Percentiles rank a stretch among this genome's conserved stretches.
phyloP scores from a whole-genome alignment of 2,797 vertebrate species.

The Myotis daubentonii region DNA sequence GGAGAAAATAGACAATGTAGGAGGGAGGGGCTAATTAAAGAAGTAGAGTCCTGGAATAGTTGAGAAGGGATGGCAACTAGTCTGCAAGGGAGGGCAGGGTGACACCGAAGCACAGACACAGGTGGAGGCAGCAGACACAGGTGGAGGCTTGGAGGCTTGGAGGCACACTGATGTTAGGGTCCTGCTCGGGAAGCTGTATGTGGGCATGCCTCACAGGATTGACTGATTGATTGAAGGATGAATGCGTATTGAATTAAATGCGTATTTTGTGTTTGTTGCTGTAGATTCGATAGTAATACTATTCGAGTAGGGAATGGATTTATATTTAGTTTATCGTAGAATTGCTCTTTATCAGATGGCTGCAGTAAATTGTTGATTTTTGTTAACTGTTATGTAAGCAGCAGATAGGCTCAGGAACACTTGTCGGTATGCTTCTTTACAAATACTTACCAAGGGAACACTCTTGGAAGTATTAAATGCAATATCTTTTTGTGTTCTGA shows the following conservation, averaged over 20 bases:
- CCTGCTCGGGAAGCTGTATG: not conserved
- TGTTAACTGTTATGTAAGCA: not conserved
- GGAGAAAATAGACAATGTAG: slow-evolving; percentile 61
- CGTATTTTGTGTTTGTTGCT: not conserved
- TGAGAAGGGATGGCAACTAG: not conserved
- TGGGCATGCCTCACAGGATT: not conserved
- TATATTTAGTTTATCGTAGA: not conserved
- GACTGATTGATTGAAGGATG: not conserved
- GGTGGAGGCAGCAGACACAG: not conserved
- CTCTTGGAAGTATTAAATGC: not conserved
- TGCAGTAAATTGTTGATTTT: not conserved
- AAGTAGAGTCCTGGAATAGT: not conserved
- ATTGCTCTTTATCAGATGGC: not conserved
- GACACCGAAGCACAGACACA: rapidly evolving
- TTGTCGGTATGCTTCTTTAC: not conserved
- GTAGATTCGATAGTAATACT: not conserved
- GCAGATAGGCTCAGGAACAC: not conserved
- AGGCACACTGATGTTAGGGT: rapidly evolving
- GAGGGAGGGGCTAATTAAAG: slow-evolving; percentile 51
- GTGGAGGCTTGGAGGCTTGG: rapidly evolving
- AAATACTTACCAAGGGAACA: not conserved
- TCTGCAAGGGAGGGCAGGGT: not conserved
- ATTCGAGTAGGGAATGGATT: not conserved
- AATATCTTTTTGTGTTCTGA: not conserved
- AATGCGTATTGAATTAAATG: not conserved